Evolutionary conservation across 2,888 invertebrate species (phyloP), one percentile per base, ranked within the genome.

Genomic region (Athalia circularis): DNA sequence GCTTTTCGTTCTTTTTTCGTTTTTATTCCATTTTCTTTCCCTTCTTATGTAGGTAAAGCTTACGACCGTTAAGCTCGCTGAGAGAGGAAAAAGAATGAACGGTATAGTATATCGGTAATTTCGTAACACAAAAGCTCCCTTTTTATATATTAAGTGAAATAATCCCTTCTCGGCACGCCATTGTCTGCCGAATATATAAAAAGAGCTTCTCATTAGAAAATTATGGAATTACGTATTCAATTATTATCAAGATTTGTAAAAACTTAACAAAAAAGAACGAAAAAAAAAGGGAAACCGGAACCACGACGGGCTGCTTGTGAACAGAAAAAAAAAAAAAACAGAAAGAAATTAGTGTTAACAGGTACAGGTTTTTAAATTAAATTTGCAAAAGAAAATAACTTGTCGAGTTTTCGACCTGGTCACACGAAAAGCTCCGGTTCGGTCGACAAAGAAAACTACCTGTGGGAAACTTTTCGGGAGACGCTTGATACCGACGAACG

Each of bases 391-490:
- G 29, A 29, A 29, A 29, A 29, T 1, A 29, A 29, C 29, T 29
- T 2, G 54, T 9, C 47, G 72, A 45, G 8, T 15, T 50, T 59
- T 72, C 45, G 15, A n/a, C 57, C 45, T 47, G 13, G 2, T 43
- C 59, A 43, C 13, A 75, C 45, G 48, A 47, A 15, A 64, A 29
- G 29, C 29, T 29, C 29, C 2, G 29, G 29, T 29, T 29, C 62
- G 29, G 48, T n/a, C 11, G 43, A 15, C 59, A 68, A 54, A 64
- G 8, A 62, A n/a, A n/a, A 75, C 75, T 75, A 75, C 75, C 75
- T 75, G 75, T 75, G 62, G 75, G 52, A 43, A 72, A n/a, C 7
- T 54, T 54, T 29, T 29, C 29, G 29, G 7, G 54, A 62, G 15
- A 13, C 8, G 13, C 8, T 13, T 15, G 62, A 11, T n/a, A n/a